Percentiles rank a stretch among this genome's conserved stretches.
phyloP scores from a whole-genome alignment of 1,140 invertebrate species.

The Drosophila teissieri region DNA sequence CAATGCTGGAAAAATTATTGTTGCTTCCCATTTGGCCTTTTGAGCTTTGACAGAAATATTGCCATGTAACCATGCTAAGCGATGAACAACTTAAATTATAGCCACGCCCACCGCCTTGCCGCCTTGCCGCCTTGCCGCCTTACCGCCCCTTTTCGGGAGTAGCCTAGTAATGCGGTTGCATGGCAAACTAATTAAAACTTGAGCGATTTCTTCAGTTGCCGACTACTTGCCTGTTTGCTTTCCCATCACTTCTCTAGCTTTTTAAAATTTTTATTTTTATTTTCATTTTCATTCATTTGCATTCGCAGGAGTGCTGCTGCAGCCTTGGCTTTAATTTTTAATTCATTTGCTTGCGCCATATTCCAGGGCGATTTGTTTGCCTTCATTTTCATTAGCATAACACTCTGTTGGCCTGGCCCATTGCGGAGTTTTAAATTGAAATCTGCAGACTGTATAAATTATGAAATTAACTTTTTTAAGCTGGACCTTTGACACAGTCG shows the following conservation, averaged over 20 bases:
- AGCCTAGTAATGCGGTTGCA: constrained; percentile 43
- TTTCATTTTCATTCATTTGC: constrained; percentile 66
- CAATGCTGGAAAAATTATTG: constrained; percentile 47
- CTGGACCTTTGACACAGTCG: constrained; percentile 32
- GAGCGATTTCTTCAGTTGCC: constrained; percentile 64
- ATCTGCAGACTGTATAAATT: constrained; percentile 48
- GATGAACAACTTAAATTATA: constrained; percentile 42
- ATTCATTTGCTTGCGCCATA: constrained; percentile 43
- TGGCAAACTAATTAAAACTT: constrained; percentile 79
- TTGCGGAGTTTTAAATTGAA: constrained; percentile 64
- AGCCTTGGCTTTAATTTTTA: constrained; percentile 69
- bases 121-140: background rate
- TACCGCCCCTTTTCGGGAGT: background rate
- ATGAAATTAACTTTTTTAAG: constrained; percentile 52
- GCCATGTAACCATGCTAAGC: constrained; percentile 23
- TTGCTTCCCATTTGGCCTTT: constrained; percentile 53
- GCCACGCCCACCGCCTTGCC: background rate
- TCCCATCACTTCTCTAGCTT: constrained; percentile 6
- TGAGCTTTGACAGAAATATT: constrained; percentile 58
- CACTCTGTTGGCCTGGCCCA: constrained; percentile 27
- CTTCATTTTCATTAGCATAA: constrained; percentile 51
- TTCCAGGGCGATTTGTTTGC: constrained; percentile 53
- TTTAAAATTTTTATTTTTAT: constrained; percentile 4
- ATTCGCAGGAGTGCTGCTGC: constrained; percentile 40
- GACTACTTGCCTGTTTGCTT: constrained; percentile 50